phyloP scores from a whole-genome alignment of 2,113 vertebrate species.

The Lipophrys pholis region DNA sequence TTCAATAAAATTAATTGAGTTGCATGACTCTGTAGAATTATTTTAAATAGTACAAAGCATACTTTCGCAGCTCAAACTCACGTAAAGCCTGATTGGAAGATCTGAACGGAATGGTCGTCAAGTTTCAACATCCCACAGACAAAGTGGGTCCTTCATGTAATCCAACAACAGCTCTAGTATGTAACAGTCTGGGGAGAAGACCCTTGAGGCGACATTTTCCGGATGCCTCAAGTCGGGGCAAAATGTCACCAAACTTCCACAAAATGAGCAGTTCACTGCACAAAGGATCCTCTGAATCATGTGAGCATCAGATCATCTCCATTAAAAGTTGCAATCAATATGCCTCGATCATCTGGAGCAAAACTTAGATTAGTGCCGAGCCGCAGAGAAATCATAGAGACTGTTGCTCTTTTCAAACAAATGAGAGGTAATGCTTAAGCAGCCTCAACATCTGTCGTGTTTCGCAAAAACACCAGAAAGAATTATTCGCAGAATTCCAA shows the following conservation, averaged over 20 bases:
- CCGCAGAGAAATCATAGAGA: background rate
- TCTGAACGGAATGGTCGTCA: too few species aligned
- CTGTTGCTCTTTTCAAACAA: constrained; percentile 4
- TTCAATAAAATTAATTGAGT: too few species aligned
- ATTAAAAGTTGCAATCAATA: background rate
- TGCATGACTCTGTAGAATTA: too few species aligned
- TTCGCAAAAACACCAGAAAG: too few species aligned
- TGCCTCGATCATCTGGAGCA: background rate
- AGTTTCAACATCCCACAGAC: background rate
- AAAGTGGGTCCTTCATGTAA: constrained; percentile 17
- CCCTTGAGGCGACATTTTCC: constrained; percentile 21
- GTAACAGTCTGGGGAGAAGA: background rate
- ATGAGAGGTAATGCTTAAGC: background rate
- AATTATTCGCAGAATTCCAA: too few species aligned
- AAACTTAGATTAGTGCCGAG: background rate
- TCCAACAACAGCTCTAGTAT: constrained; percentile 33
- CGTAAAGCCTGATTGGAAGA: too few species aligned
- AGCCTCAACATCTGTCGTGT: too few species aligned
- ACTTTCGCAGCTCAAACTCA: too few species aligned
- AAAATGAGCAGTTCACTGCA: background rate
- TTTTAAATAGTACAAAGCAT: too few species aligned
- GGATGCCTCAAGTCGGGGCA: constrained; percentile 16
- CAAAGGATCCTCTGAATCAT: background rate
- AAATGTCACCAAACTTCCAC: constrained; percentile 10
- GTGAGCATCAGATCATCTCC: background rate